Evolutionary conservation across 2,113 vertebrate genomes (phyloP).

Genomic region (Cheirogaleus medius): DNA sequence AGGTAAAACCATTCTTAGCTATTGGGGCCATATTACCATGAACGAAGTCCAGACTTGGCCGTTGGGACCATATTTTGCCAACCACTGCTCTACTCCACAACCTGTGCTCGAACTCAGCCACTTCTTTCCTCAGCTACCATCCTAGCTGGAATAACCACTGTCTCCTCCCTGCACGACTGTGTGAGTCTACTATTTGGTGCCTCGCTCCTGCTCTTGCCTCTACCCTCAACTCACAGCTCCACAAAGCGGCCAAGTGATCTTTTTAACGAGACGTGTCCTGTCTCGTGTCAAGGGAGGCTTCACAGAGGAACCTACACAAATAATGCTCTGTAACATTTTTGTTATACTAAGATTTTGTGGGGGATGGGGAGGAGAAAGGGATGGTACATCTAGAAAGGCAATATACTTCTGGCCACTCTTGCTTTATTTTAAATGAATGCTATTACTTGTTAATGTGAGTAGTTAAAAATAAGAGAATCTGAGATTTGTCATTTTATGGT

Average conservation of each 20-base stretch:
- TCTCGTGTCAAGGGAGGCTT: background rate
- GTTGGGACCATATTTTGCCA: background rate
- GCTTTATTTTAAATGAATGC: background rate
- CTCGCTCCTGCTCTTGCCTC: background rate
- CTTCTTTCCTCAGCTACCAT: background rate
- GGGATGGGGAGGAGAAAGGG: fast-evolving
- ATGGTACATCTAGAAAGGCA: background rate
- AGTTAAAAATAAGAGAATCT: background rate
- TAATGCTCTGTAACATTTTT: background rate
- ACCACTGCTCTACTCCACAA: background rate
- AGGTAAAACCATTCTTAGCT: background rate
- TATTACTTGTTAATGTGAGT: background rate
- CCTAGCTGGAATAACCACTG: background rate
- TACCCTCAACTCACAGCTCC: background rate
- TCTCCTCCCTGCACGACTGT: background rate
- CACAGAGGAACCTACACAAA: background rate
- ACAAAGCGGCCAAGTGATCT: background rate
- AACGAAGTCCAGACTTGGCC: background rate
- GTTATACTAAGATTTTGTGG: background rate
- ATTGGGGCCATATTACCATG: background rate
- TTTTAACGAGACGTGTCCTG: background rate
- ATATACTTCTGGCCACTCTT: background rate
- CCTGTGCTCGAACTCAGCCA: background rate
- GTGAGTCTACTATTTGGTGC: background rate
- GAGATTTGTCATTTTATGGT: background rate